Evolutionary conservation across 2,113 vertebrate genomes (phyloP).

Genomic region (Anolis carolinensis): DNA sequence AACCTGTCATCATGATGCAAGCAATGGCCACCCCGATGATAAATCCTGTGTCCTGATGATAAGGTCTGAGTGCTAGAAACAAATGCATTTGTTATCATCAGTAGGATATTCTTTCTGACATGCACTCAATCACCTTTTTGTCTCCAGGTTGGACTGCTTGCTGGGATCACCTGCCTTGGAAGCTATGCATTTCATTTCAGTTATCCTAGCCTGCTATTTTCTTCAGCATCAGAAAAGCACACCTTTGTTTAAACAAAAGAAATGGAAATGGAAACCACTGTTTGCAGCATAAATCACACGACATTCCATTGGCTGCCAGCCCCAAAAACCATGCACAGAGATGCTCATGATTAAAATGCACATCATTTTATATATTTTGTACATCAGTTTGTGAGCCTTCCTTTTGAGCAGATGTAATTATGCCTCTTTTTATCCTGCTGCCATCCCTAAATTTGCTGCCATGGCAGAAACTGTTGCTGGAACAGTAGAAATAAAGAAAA

Average conservation of each 20-base stretch:
- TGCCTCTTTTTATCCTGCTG: too few species aligned
- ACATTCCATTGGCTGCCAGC: not conserved
- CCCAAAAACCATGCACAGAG: not conserved
- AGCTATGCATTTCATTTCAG: not conserved
- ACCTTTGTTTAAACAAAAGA: not conserved
- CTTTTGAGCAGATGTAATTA: not conserved
- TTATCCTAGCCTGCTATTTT: not conserved
- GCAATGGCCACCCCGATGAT: conserved; percentile 8
- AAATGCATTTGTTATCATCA: not conserved
- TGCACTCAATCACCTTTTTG: not conserved
- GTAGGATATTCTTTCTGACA: not conserved
- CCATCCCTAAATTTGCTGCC: too few species aligned
- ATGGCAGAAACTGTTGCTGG: too few species aligned
- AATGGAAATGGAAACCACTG: not conserved
- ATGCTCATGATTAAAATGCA: not conserved
- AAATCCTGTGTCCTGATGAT: not conserved
- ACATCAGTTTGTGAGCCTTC: not conserved
- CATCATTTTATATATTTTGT: not conserved
- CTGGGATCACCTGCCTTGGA: not conserved
- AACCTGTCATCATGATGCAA: conserved; percentile 2
- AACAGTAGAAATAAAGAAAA: too few species aligned
- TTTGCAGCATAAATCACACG: not conserved
- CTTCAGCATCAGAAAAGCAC: not conserved
- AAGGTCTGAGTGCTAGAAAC: not conserved
- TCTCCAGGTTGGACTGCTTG: not conserved